Evolutionary conservation across 2,113 vertebrate species (phyloP), one percentile per base, ranked within the genome.

Genomic region (Callopanchax toddi): DNA sequence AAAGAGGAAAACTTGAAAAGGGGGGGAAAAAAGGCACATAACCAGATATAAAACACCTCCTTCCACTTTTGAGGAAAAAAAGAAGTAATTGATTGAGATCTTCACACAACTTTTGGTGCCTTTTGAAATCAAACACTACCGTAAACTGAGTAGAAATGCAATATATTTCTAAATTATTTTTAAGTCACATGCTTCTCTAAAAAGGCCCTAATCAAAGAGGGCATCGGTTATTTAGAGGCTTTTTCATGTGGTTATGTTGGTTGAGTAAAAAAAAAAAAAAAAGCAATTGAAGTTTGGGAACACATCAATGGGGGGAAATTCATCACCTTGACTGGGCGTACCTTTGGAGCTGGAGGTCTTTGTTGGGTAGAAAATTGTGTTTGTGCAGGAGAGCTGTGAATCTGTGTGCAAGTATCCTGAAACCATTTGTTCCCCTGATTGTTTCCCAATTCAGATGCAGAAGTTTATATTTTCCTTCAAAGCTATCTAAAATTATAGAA

Each of bases 81-180:
- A 13, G 10, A 11, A n/a, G n/a, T 43, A 59, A 81, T 18, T 50
- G 59, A 81, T 52, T 22, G 22, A 64, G 21, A 60, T 45, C 55
- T 46, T 20, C 6, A 15, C 7, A 29, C n/a, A n/a, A n/a, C n/a
- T n/a, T n/a, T n/a, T n/a, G 1, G 20, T 21, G 44, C 18, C 73
- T 79, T n/a, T 69, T 85, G 60, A 78, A 72, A 78, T 82, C 32
- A 23, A 65, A 64, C 26, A 6, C 43, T 39, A 15, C 29, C 40
- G 18, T 60, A 34, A n/a, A n/a, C n/a, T n/a, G 60, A 3, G 6
- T 16, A 42, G 20, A 5, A 36, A 55, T 7, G 39, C 60, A 46
- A 67, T 61, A 54, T 43, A 60, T 36, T 68, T 57, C 21, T 11
- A 40, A 36, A 50, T 75, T 42, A 29, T 58, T 53, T 20, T 11